Evolutionary conservation across 1,140 invertebrate species (phyloP).

Genomic region (Drosophila sp.): DNA sequence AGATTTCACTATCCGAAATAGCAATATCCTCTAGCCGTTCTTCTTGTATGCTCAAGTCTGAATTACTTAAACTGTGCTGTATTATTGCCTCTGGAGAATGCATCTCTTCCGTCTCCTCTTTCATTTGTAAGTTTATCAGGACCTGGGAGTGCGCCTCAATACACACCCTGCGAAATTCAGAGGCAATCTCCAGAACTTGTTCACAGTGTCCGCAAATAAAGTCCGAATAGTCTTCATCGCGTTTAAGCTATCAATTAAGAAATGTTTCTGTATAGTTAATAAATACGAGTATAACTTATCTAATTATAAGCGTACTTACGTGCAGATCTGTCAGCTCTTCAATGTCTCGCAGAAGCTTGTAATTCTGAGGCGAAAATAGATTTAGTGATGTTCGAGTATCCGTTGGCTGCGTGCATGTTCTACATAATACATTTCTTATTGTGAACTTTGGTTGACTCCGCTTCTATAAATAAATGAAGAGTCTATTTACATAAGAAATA

Average conservation of each 20-base stretch:
- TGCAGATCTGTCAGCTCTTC: slow-evolving; percentile 36
- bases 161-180: slow-evolving; percentile 54
- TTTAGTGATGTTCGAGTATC: slow-evolving; percentile 23
- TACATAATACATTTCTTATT: slow-evolving; percentile 27
- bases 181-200: slow-evolving; percentile 46
- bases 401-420: slow-evolving; percentile 50
- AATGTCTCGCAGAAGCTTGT: slow-evolving; percentile 39
- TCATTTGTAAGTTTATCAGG: slow-evolving; percentile 23
- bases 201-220: slow-evolving; percentile 48
- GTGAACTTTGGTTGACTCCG: neutral
- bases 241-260: slow-evolving; percentile 26
- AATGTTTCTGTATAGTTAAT: neutral
- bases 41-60: slow-evolving; percentile 4
- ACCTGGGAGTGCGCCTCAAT: slow-evolving; percentile 47
- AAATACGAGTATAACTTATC: neutral
- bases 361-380: slow-evolving; percentile 37
- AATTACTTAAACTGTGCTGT: neutral
- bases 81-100: neutral
- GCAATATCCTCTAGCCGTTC: slow-evolving; percentile 17
- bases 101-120: slow-evolving; percentile 9
- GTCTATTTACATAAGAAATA: neutral
- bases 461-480: neutral
- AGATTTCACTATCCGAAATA: slow-evolving; percentile 17
- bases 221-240: slow-evolving; percentile 34
- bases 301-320: slow-evolving; percentile 6